Evolutionary conservation across 2,888 invertebrate genomes (phyloP).

Genomic region (Gnatocerus cornutus): DNA sequence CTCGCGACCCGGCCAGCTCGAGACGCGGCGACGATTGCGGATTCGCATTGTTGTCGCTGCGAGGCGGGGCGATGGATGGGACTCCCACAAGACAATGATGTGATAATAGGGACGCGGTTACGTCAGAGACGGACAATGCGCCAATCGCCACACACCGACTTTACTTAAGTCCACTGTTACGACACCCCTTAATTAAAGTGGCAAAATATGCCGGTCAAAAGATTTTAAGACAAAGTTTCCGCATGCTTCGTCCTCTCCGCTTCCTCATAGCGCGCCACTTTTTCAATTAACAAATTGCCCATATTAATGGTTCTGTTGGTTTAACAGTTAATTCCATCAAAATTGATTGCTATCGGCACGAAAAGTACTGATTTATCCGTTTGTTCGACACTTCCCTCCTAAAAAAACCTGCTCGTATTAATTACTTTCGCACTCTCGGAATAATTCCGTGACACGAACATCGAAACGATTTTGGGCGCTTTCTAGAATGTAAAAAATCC

Average conservation of each 20-base stretch:
- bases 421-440: slow-evolving; percentile 9
- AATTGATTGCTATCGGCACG: slow-evolving; percentile 15
- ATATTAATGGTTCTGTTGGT: slow-evolving; percentile 18
- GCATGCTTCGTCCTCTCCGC: not conserved
- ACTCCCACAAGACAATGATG: slow-evolving; percentile 68
- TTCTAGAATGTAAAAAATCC: slow-evolving; percentile 29
- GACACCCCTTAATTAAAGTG: too few relatives aligned
- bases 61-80: slow-evolving; percentile 59
- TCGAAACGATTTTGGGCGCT: slow-evolving; percentile 23
- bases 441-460: slow-evolving; percentile 25
- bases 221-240: too few relatives aligned
- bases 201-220: too few relatives aligned
- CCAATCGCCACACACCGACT: too few relatives aligned
- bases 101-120: slow-evolving; percentile 58
- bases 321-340: slow-evolving; percentile 24
- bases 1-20: slow-evolving; percentile 60
- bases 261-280: slow-evolving; percentile 12
- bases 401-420: slow-evolving; percentile 16
- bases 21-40: slow-evolving; percentile 67
- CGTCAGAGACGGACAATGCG: slow-evolving; percentile 45
- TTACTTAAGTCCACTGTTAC: too few relatives aligned
- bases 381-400: slow-evolving; percentile 1
- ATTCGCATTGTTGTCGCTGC: slow-evolving; percentile 68
- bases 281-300: slow-evolving; percentile 19
- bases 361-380: slow-evolving; percentile 16